phyloP scores from a whole-genome alignment of 2,797 vertebrate species.

The Knipowitschia caucasica region DNA sequence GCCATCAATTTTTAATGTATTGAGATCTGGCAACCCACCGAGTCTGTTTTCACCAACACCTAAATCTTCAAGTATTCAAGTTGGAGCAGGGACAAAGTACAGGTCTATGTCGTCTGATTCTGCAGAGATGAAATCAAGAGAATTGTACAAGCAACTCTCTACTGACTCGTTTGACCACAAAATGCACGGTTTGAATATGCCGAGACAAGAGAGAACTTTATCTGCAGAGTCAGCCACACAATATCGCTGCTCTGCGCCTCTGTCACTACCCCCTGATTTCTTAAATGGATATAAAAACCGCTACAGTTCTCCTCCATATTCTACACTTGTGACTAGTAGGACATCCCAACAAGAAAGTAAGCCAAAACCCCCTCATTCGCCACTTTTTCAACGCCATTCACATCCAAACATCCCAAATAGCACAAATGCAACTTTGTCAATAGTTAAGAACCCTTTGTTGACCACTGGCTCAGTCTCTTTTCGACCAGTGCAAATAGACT shows the following conservation, averaged over 20 bases:
- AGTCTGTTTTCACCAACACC: constrained; percentile 14
- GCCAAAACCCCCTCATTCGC: constrained; percentile 23
- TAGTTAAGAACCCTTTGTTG: constrained; percentile 20
- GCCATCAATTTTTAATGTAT: constrained; percentile 64
- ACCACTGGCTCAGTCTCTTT: constrained; percentile 12
- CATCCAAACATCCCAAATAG: constrained; percentile 24
- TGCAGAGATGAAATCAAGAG: constrained; percentile 29
- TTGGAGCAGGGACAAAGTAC: constrained; percentile 39
- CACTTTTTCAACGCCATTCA: constrained; percentile 29
- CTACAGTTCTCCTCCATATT: constrained; percentile 72
- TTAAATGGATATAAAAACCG: constrained; percentile 56
- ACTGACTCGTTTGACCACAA: constrained; percentile 42
- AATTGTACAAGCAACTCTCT: constrained; percentile 22
- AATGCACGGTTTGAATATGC: constrained; percentile 9
- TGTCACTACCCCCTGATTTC: constrained; percentile 61
- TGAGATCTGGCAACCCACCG: constrained; percentile 50
- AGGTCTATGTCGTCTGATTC: constrained; percentile 51
- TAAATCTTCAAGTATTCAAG: constrained; percentile 35
- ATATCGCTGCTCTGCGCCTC: constrained; percentile 22
- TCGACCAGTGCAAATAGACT: constrained; percentile 13
- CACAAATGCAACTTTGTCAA: not conserved
- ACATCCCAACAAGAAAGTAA: constrained; percentile 49
- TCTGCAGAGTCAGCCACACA: constrained; percentile 46
- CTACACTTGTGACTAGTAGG: constrained; percentile 67
- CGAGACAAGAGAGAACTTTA: constrained; percentile 37